Evolutionary conservation across 2,888 invertebrate species (phyloP).

Genomic region (Eupsilia transversa): DNA sequence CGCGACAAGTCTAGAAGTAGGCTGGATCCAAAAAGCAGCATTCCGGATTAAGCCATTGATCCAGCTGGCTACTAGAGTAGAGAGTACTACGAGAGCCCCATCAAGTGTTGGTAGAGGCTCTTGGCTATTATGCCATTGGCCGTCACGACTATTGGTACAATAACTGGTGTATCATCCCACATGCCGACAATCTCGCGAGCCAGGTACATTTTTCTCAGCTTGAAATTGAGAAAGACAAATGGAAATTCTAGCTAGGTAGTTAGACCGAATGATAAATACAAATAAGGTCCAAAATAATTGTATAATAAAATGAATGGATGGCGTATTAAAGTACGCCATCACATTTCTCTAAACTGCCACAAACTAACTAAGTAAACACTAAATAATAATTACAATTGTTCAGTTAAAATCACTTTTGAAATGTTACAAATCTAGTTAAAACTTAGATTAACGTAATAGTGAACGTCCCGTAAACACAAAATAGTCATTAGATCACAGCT

Average conservation of each 20-base stretch:
- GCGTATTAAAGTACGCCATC: neutral
- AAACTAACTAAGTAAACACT: neutral
- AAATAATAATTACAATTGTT: conserved; percentile 10
- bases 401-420: conserved; percentile 18
- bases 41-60: neutral
- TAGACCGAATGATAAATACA: neutral
- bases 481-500: conserved; percentile 25
- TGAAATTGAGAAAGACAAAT: neutral
- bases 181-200: neutral
- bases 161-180: neutral
- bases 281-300: neutral
- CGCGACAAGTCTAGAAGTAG: neutral
- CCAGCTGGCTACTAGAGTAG: neutral
- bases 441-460: conserved; percentile 26
- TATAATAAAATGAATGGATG: too few species aligned
- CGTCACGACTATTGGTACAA: neutral
- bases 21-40: too few species aligned
- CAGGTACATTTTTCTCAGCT: neutral
- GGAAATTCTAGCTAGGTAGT: neutral
- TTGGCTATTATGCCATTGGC: neutral
- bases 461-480: conserved; percentile 22
- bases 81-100: neutral
- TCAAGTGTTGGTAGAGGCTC: neutral
- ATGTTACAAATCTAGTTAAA: conserved; percentile 1
- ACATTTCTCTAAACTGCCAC: neutral